These are phyloP conservation scores for Agrochola litura DNA, from an alignment of 2,888 invertebrate genomes.

Conservation along the genomic window DNA sequence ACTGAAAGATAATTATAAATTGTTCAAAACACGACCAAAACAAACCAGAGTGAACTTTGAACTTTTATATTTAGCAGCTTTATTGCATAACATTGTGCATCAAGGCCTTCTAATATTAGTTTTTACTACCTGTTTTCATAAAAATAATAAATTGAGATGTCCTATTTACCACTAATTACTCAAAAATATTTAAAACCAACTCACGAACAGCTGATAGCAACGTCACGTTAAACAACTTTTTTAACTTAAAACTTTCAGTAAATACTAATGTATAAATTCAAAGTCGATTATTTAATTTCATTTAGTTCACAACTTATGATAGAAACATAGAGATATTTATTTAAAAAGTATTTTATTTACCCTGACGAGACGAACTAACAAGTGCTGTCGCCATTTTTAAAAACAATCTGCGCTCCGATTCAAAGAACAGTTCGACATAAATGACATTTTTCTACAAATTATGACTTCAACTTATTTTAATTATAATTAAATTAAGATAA, in stretches of 20 bases:
- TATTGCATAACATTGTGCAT: slow-evolving; percentile 82
- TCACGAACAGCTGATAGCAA: slow-evolving; percentile 83
- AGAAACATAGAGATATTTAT: slow-evolving; percentile 46
- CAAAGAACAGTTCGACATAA: slow-evolving; percentile 16
- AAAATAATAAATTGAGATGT: slow-evolving; percentile 23
- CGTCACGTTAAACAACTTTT: slow-evolving; percentile 73
- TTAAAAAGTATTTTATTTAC: slow-evolving; percentile 84
- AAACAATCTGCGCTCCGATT: slow-evolving; percentile 73
- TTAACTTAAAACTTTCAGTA: slow-evolving; percentile 36
- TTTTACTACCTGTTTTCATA: slow-evolving; percentile 21
- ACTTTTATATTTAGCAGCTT: slow-evolving; percentile 77
- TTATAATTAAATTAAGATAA: not conserved
- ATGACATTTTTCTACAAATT: not conserved
- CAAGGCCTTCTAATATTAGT: slow-evolving; percentile 25
- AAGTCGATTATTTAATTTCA: slow-evolving; percentile 31
- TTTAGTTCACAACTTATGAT: slow-evolving; percentile 32
- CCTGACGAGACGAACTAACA: slow-evolving; percentile 90
- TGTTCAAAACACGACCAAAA: slow-evolving; percentile 77
- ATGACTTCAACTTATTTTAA: not conserved
- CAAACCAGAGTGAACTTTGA: slow-evolving; percentile 85
- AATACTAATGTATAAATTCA: slow-evolving; percentile 31
- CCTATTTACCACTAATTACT: slow-evolving; percentile 28
- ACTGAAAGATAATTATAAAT: slow-evolving; percentile 74
- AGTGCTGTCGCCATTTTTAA: slow-evolving; percentile 87
- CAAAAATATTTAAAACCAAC: slow-evolving; percentile 67